Percentiles rank a stretch among this genome's conserved stretches.
Conservation (phyloP, 2,797 vertebrate genomes). For the Molossus alvarezi region DNA sequence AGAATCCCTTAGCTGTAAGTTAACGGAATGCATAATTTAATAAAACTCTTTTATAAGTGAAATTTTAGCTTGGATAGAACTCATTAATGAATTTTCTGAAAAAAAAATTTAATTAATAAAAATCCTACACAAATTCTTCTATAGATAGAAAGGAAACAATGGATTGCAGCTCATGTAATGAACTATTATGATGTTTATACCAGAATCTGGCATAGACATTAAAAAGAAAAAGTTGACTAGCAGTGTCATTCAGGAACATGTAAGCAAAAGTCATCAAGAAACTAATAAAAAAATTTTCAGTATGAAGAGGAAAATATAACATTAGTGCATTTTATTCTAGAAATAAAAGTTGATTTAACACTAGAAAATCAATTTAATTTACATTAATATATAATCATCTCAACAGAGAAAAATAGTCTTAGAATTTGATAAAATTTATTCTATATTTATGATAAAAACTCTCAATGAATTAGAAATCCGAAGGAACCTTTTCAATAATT, state of each 20-base stretch:
- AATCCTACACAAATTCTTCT: neutral
- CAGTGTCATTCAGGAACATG: neutral
- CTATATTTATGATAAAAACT: neutral
- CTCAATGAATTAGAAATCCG: neutral
- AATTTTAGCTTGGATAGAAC: neutral
- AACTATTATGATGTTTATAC: neutral
- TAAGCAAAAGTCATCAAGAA: neutral
- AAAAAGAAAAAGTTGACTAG: neutral
- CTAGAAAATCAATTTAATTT: neutral
- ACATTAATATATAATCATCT: neutral
- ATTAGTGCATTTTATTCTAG: neutral
- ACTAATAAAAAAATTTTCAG: neutral
- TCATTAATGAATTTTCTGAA: neutral
- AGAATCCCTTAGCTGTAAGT: neutral
- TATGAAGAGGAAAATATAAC: neutral
- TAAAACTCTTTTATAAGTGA: neutral
- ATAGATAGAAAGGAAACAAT: neutral
- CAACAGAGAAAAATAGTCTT: neutral
- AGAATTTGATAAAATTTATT: neutral
- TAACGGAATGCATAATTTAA: neutral
- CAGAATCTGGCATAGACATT: neutral
- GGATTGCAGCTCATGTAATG: neutral
- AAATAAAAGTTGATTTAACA: neutral
- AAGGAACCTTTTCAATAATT: neutral
- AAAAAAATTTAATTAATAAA: neutral